phyloP scores from a whole-genome alignment of 2,888 invertebrate genomes.

The Dexiosoma caninum region DNA sequence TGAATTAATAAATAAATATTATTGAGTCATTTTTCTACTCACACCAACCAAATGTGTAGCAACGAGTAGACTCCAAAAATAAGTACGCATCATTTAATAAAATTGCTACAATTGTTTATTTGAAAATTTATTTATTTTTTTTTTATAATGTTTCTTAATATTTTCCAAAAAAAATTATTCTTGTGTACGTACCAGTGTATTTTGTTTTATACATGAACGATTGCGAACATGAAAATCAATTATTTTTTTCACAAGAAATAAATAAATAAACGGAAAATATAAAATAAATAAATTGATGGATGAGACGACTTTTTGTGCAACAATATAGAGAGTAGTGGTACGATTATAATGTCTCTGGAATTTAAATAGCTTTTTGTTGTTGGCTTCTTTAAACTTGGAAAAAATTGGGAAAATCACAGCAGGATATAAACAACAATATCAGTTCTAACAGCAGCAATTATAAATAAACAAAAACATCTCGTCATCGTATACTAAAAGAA shows the following conservation, averaged over 20 bases:
- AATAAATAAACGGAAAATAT: conserved; percentile 25
- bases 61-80: conserved; percentile 5
- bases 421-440: conserved; percentile 40
- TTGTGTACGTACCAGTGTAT: not conserved
- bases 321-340: not conserved
- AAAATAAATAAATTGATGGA: conserved; percentile 36
- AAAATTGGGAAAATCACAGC: conserved; percentile 53
- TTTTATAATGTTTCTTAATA: not conserved
- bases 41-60: not conserved
- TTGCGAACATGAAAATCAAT: conserved; percentile 33
- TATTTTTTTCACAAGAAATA: conserved; percentile 36
- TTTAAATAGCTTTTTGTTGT: conserved; percentile 29
- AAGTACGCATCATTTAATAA: conserved; percentile 32
- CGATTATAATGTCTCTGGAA: conserved; percentile 34
- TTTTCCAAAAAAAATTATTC: not conserved
- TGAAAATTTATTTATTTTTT: conserved; percentile 31
- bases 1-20: not conserved
- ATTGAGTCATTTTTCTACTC: conserved; percentile 13
- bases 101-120: conserved; percentile 37
- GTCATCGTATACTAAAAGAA: conserved; percentile 16
- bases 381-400: conserved; percentile 10
- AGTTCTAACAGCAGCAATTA: conserved; percentile 22
- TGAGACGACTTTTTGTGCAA: not conserved
- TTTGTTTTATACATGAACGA: not conserved
- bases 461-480: conserved; percentile 6